Evolutionary conservation across 2,113 vertebrate genomes (phyloP).

Genomic region (Alectura lathami): DNA sequence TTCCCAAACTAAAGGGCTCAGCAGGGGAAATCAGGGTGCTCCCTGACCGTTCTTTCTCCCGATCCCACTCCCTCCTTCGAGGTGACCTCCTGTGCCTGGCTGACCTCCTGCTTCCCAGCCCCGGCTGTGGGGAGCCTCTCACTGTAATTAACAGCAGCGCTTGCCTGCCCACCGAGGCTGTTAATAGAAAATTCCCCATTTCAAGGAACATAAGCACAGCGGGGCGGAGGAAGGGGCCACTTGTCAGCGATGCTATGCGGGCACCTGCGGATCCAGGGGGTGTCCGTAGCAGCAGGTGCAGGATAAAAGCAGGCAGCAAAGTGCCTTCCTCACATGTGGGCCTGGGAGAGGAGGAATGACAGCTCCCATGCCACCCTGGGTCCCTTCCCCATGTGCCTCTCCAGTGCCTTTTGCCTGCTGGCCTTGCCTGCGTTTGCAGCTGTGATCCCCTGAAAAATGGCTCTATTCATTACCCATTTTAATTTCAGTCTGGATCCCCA

Average conservation of each 20-base stretch:
- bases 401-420: neutral
- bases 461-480: slow-evolving; percentile 27
- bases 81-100: neutral
- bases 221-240: neutral
- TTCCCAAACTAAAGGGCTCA: neutral
- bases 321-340: neutral
- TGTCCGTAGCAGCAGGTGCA: neutral
- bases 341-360: neutral
- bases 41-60: neutral
- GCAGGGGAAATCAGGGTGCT: neutral
- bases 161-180: neutral
- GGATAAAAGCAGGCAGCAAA: neutral
- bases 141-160: neutral
- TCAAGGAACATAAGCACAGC: neutral
- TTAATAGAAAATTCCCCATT: neutral
- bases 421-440: neutral
- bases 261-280: fast-evolving
- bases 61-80: neutral
- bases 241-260: neutral
- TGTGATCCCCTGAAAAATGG: neutral
- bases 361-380: neutral
- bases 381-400: neutral
- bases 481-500: slow-evolving; percentile 27
- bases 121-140: neutral
- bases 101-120: neutral